Evolutionary conservation across 2,888 invertebrate species (phyloP).

Genomic region (Aphrophora alni): DNA sequence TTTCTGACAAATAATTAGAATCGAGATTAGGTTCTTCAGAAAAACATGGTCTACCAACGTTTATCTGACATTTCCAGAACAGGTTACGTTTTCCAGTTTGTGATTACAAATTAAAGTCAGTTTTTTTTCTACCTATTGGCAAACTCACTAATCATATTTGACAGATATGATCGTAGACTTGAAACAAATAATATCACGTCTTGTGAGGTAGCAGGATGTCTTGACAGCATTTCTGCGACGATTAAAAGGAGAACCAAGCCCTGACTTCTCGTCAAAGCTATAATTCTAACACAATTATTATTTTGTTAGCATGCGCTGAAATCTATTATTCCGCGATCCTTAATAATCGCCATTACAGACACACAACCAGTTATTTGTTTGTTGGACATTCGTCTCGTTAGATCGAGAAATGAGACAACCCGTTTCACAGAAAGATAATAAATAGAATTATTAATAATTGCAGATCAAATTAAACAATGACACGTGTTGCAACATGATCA

Average conservation of each 20-base stretch:
- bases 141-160: background rate
- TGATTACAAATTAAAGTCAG: background rate
- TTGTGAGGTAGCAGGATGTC: background rate
- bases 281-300: background rate
- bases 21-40: background rate
- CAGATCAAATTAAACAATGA: background rate
- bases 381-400: background rate
- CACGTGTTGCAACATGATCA: background rate
- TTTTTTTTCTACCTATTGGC: background rate
- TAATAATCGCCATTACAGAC: background rate
- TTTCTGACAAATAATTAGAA: background rate
- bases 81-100: background rate
- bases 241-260: background rate
- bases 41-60: background rate
- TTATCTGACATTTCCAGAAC: background rate
- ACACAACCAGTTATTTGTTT: background rate
- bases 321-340: background rate
- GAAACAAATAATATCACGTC: background rate
- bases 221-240: background rate
- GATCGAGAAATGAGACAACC: background rate
- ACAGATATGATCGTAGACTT: background rate
- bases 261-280: background rate
- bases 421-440: background rate
- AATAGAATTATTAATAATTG: background rate
- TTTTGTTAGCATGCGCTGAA: constrained; percentile 5